These are phyloP conservation scores for Boulengeromyrus knoepffleri DNA, from an alignment of 2,113 vertebrate genomes.

Conservation along the genomic window DNA sequence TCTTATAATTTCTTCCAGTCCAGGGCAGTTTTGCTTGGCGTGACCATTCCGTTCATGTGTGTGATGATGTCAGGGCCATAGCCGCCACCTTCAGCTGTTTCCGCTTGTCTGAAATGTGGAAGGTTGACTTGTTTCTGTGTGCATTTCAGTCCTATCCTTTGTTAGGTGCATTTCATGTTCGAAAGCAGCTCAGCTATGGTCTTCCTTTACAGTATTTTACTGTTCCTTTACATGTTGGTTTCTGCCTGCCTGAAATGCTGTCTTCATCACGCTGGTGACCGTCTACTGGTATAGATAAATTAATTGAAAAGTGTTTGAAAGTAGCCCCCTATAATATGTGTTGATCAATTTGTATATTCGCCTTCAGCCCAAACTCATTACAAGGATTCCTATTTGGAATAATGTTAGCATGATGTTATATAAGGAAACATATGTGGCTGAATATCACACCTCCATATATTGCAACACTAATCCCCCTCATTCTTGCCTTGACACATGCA, in stretches of 20 bases:
- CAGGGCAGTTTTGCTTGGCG: too few relatives aligned
- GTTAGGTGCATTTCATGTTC: constrained; percentile 14
- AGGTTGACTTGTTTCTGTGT: background rate
- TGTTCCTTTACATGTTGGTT: background rate
- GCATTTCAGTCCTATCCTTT: background rate
- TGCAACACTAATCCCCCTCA: constrained; percentile 32
- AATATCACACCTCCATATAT: background rate
- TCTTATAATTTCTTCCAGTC: background rate
- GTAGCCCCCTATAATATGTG: background rate
- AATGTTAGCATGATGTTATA: background rate
- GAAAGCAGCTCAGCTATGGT: constrained; percentile 6
- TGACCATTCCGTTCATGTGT: background rate
- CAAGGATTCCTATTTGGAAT: background rate
- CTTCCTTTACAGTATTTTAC: constrained; percentile 7
- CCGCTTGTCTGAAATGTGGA: background rate
- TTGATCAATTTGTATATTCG: background rate
- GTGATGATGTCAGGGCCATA: constrained; percentile 10
- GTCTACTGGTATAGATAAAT: constrained; percentile 10
- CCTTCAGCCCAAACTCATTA: background rate
- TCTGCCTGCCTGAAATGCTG: constrained; percentile 11
- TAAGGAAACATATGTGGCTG: background rate
- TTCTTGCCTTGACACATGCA: background rate
- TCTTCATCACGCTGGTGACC: constrained; percentile 7
- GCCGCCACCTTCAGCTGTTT: constrained; percentile 16
- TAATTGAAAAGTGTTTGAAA: background rate